Evolutionary conservation across 1,140 invertebrate genomes (phyloP), one percentile per base, ranked within the genome.

Genomic region (Heliconius eleuchia): DNA sequence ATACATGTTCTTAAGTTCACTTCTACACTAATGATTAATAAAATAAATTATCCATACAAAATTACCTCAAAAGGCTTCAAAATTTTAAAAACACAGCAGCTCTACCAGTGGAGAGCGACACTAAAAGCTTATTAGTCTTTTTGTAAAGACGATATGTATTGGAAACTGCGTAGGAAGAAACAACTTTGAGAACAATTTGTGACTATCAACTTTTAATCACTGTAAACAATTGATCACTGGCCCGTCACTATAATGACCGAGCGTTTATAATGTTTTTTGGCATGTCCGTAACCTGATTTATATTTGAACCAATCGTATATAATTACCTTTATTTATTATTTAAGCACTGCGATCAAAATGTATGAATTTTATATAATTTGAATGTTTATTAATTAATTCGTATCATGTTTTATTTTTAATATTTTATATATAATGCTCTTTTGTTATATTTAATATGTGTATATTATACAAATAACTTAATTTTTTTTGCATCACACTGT

Each of bases 191-290:
- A 72, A 79, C 83, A 85, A 85, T 86, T 84, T 82, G 81, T 83
- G 77, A 80, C 80, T 83, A 85, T 86, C 83, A 85, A 86, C 75
- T 83, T 81, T 83, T 82, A 84, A 83, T 84, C 70, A 73, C 78
- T 83, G 83, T 71, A 84, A 80, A 83, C 80, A 81, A 83, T 82
- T 78, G 79, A 84, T 84, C 78, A 78, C 52, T 70, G 81, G 76
- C 77, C 70, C 74, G 76, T 84, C 72, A 74, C 30, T 18, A 77
- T 77, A 72, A 77, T 55, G 50, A 77, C 76, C 30, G 27, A 37
- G 66, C 76, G 76, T 72, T 71, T 34, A 77, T 70, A 77, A 77
- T 77, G 23, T 52, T 71, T 46, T 72, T 77, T 71, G 76, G 76
- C 76, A 55, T 77, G 70, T 77, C 70, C 19, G 7, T 71, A 72